phyloP scores from a whole-genome alignment of 2,888 invertebrate genomes.

The Tribolium freemani region DNA sequence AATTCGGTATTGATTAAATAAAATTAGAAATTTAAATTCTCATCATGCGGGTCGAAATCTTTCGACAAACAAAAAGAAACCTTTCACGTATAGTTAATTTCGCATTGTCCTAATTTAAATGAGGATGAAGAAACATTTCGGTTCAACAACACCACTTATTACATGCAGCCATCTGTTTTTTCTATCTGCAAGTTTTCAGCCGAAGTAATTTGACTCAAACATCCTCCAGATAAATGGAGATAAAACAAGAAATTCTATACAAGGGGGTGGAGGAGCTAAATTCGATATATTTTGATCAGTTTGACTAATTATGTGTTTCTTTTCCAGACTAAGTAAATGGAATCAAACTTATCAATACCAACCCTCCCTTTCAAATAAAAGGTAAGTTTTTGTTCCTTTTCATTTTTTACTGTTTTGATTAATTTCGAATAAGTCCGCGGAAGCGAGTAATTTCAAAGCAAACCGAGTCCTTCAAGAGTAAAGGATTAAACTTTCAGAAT shows the following conservation, averaged over 20 bases:
- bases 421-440: not conserved
- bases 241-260: slow-evolving; percentile 46
- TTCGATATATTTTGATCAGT: not conserved
- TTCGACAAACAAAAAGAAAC: slow-evolving; percentile 37
- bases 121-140: slow-evolving; percentile 24
- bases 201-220: slow-evolving; percentile 44
- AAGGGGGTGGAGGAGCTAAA: slow-evolving; percentile 43
- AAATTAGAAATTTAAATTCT: slow-evolving; percentile 62
- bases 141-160: slow-evolving; percentile 22
- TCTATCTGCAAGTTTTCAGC: slow-evolving; percentile 32
- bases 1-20: slow-evolving; percentile 62
- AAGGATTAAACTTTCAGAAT: slow-evolving; percentile 9
- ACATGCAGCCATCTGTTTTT: slow-evolving; percentile 36
- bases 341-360: slow-evolving; percentile 64
- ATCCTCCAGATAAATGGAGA: slow-evolving; percentile 26
- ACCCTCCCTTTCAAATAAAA: slow-evolving; percentile 64
- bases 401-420: slow-evolving; percentile 5
- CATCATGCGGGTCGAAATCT: slow-evolving; percentile 52
- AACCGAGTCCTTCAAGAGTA: slow-evolving; percentile 3
- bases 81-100: slow-evolving; percentile 32
- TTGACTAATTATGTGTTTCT: slow-evolving; percentile 45
- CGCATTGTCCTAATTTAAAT: slow-evolving; percentile 30
- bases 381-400: slow-evolving; percentile 57
- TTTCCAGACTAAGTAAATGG: slow-evolving; percentile 68
- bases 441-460: slow-evolving; percentile 10